Percentiles rank a stretch among this genome's conserved stretches.
Evolutionary conservation across 2,888 invertebrate genomes (phyloP).

Genomic region (Hydriomena furcata): DNA sequence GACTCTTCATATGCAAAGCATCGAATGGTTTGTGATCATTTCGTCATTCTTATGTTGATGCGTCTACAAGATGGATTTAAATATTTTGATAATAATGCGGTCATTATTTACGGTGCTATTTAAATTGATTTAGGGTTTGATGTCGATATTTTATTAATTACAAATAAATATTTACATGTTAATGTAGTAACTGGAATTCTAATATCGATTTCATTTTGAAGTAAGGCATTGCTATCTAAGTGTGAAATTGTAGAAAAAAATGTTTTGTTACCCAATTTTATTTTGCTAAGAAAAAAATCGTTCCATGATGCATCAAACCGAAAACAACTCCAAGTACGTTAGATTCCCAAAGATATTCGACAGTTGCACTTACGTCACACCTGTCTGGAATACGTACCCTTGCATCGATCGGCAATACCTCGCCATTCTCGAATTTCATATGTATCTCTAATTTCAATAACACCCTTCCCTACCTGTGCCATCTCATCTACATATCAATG

Average conservation of each 20-base stretch:
- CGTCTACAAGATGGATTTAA: slow-evolving; percentile 25
- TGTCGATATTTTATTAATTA: not conserved
- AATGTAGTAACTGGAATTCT: too few species aligned
- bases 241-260: too few species aligned
- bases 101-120: slow-evolving; percentile 13
- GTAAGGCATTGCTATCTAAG: too few species aligned
- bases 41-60: slow-evolving; percentile 65
- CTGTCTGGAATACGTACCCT: slow-evolving; percentile 47
- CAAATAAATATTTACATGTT: too few species aligned
- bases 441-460: slow-evolving; percentile 82
- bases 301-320: slow-evolving; percentile 17
- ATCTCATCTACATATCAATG: slow-evolving; percentile 82
- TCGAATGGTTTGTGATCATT: slow-evolving; percentile 62
- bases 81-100: slow-evolving; percentile 32
- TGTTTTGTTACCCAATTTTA: not conserved
- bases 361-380: slow-evolving; percentile 43
- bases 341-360: slow-evolving; percentile 41
- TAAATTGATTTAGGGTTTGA: slow-evolving; percentile 1
- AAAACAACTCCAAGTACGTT: slow-evolving; percentile 39
- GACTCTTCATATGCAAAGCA: slow-evolving; percentile 78
- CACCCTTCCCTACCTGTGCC: slow-evolving; percentile 75
- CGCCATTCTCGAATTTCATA: slow-evolving; percentile 69
- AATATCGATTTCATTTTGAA: too few species aligned
- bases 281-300: too few species aligned
- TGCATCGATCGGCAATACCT: slow-evolving; percentile 56